Evolutionary conservation across 2,888 invertebrate species (phyloP).

Genomic region (Thereva nobilitata): DNA sequence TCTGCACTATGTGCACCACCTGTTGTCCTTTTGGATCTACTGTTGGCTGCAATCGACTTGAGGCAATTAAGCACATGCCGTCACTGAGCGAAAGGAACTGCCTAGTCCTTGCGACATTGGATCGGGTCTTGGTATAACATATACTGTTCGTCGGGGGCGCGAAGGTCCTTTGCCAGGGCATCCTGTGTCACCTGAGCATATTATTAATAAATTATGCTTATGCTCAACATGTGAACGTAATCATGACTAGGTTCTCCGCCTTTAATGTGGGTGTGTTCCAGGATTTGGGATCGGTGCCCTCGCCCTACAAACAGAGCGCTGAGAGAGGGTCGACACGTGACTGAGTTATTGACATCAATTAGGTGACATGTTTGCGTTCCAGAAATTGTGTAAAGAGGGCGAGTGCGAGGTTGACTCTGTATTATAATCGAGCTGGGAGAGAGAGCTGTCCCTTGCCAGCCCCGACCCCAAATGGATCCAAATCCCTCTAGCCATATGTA

Average conservation of each 20-base stretch:
- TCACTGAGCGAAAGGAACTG: background rate
- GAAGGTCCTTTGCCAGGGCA: conserved; percentile 21
- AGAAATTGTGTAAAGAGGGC: background rate
- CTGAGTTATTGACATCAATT: conserved; percentile 34
- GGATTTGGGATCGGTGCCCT: background rate
- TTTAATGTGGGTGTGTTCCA: background rate
- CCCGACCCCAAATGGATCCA: conserved; percentile 1
- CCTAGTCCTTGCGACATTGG: conserved; percentile 15
- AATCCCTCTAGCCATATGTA: background rate
- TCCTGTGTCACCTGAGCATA: conserved; percentile 31
- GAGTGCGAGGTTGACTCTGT: conserved; percentile 2
- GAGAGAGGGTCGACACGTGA: conserved; percentile 22
- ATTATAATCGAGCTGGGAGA: background rate
- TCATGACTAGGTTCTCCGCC: conserved; percentile 25
- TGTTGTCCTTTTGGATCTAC: conserved; percentile 13
- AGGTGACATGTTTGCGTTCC: conserved; percentile 30
- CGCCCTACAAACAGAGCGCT: conserved; percentile 8
- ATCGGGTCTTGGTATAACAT: conserved; percentile 5
- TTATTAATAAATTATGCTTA: conserved; percentile 31
- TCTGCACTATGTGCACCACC: background rate
- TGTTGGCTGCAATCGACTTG: conserved; percentile 8
- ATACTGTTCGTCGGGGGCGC: conserved; percentile 7
- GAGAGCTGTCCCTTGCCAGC: background rate
- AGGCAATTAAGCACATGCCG: conserved; percentile 21
- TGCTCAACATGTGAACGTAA: conserved; percentile 32